phyloP scores from a whole-genome alignment of 1,140 invertebrate genomes.

The Thaumetopoea pityocampa region DNA sequence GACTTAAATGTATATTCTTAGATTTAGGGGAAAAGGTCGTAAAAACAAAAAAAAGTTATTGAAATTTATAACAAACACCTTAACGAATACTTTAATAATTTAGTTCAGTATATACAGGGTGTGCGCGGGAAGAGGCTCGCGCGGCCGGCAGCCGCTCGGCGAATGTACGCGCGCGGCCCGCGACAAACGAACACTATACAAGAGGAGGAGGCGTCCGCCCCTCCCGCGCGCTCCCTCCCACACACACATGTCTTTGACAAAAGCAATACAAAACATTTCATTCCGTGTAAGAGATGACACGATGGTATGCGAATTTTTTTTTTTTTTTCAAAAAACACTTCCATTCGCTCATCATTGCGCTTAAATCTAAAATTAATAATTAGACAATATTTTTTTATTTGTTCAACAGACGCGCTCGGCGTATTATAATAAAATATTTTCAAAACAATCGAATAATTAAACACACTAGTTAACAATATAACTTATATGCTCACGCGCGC shows the following conservation, averaged over 20 bases:
- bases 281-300: slow-evolving; percentile 70
- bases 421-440: slow-evolving; percentile 76
- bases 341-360: slow-evolving; percentile 70
- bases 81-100: slow-evolving; percentile 74
- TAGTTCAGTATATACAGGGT: slow-evolving; percentile 51
- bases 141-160: slow-evolving; percentile 29
- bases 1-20: slow-evolving; percentile 74
- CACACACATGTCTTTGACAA: slow-evolving; percentile 56
- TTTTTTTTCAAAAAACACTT: slow-evolving; percentile 68
- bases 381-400: slow-evolving; percentile 74
- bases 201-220: slow-evolving; percentile 35
- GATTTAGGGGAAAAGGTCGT: slow-evolving; percentile 71
- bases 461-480: slow-evolving; percentile 74
- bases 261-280: slow-evolving; percentile 74
- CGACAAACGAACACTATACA: slow-evolving; percentile 63
- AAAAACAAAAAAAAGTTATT: slow-evolving; percentile 75
- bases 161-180: slow-evolving; percentile 35
- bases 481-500: slow-evolving; percentile 52
- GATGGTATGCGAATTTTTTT: slow-evolving; percentile 65
- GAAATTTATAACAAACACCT: slow-evolving; percentile 75
- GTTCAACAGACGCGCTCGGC: slow-evolving; percentile 74
- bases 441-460: slow-evolving; percentile 75
- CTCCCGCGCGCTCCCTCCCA: slow-evolving; percentile 27
- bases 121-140: slow-evolving; percentile 31
- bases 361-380: slow-evolving; percentile 76